These are phyloP conservation scores for Crypturellus tataupa DNA, from an alignment of 2,797 vertebrate species.

Conservation along the genomic window DNA sequence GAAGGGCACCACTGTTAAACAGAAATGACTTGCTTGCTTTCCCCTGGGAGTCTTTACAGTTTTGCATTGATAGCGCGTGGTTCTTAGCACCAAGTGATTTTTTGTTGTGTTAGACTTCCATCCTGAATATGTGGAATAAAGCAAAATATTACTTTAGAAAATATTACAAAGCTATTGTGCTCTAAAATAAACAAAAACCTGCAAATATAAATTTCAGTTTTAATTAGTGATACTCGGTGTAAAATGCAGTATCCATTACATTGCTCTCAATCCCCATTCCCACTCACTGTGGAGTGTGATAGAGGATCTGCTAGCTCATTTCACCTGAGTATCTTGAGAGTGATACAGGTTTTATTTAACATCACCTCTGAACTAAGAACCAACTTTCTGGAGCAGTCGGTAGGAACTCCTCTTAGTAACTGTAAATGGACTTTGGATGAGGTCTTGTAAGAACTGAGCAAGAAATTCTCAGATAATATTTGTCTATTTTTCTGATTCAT, in stretches of 20 bases:
- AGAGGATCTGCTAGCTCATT: background rate
- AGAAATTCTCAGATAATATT: background rate
- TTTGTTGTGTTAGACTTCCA: background rate
- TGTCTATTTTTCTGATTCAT: background rate
- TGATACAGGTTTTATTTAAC: background rate
- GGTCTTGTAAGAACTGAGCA: background rate
- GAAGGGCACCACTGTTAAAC: background rate
- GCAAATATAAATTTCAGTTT: background rate
- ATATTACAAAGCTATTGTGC: background rate
- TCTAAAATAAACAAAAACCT: background rate
- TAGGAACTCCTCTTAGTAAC: background rate
- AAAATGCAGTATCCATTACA: background rate
- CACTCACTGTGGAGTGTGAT: fast-evolving
- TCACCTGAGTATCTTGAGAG: background rate
- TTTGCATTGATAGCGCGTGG: background rate
- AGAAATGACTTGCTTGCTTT: background rate
- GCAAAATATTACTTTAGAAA: background rate
- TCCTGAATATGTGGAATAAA: background rate
- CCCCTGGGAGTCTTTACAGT: background rate
- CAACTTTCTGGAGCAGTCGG: background rate
- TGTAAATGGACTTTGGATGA: background rate
- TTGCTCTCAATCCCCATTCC: fast-evolving
- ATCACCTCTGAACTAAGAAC: background rate
- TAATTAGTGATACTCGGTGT: background rate
- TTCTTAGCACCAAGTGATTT: background rate